phyloP scores from a whole-genome alignment of 1,140 invertebrate genomes.

The Sminthurides bifidus region DNA sequence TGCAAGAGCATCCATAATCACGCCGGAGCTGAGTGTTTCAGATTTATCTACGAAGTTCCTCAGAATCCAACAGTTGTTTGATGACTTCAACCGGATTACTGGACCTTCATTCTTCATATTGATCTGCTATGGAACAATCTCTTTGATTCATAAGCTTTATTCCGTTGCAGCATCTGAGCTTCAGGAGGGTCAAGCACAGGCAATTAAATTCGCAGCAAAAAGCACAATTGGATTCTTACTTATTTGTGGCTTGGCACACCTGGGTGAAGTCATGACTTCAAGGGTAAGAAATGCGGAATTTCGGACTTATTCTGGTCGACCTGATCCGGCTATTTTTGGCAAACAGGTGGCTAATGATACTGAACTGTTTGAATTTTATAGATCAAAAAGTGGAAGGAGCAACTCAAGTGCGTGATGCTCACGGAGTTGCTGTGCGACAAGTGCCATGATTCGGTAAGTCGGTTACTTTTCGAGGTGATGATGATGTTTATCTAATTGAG shows the following conservation, averaged over 20 bases:
- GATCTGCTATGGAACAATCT: neutral
- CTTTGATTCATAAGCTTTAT: neutral
- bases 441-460: conserved; percentile 1
- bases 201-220: neutral
- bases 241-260: neutral
- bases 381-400: conserved; percentile 4
- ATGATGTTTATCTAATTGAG: too few species aligned
- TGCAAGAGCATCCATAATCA: neutral
- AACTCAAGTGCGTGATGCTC: conserved; percentile 3
- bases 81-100: neutral
- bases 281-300: neutral
- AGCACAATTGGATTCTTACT: neutral
- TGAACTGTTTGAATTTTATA: neutral
- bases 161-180: neutral
- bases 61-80: neutral
- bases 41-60: conserved; percentile 1
- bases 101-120: neutral
- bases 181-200: neutral
- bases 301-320: neutral
- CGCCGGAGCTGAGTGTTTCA: neutral
- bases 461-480: neutral
- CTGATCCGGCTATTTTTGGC: too few species aligned
- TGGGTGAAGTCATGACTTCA: neutral
- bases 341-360: too few species aligned
- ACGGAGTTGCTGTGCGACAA: neutral